Conservation (phyloP, 2,888 invertebrate genomes). For the Andricus curvator region DNA sequence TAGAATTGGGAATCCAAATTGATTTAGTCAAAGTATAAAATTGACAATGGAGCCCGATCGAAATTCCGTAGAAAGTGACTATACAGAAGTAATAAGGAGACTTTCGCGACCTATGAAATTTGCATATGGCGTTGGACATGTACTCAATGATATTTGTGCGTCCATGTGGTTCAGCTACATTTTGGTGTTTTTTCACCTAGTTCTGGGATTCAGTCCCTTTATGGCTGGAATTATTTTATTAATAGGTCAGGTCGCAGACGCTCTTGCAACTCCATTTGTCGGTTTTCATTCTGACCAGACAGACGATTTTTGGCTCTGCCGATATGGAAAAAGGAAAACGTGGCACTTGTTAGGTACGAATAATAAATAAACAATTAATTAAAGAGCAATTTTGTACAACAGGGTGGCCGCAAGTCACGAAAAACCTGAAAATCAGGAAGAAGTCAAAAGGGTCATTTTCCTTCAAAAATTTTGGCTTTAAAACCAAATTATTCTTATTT, state of each 20-base stretch:
- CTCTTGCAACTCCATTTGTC: constrained; percentile 91
- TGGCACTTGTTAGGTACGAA: constrained; percentile 93
- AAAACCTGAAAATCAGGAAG: too few species aligned
- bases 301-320: constrained; percentile 83
- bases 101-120: constrained; percentile 78
- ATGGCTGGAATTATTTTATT: constrained; percentile 84
- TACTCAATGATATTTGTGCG: constrained; percentile 94
- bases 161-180: constrained; percentile 97
- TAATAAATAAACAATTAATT: not conserved
- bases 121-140: constrained; percentile 90
- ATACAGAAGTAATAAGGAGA: constrained; percentile 79
- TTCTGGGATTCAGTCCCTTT: constrained; percentile 78
- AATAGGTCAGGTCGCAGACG: constrained; percentile 92
- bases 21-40: not conserved
- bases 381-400: too few species aligned
- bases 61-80: constrained; percentile 72
- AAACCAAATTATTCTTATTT: too few species aligned
- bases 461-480: too few species aligned
- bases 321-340: constrained; percentile 90
- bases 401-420: accelerated
- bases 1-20: not conserved
- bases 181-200: constrained; percentile 88
- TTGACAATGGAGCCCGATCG: constrained; percentile 63
- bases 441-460: too few species aligned
- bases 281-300: constrained; percentile 90